Conservation (phyloP, 2,888 invertebrate species). For the Catocala sponsa region DNA sequence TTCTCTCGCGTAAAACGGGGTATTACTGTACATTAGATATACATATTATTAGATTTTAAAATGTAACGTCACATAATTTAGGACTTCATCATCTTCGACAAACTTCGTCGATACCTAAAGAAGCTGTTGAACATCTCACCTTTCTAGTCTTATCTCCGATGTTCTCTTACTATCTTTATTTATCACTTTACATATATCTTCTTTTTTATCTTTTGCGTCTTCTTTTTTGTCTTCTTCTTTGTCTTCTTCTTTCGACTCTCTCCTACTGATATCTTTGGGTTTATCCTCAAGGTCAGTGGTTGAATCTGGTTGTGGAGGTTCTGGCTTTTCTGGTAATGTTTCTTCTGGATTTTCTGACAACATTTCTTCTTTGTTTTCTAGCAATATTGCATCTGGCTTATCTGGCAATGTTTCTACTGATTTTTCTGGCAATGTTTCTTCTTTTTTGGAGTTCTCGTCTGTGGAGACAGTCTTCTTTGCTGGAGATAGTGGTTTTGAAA, state of each 20-base stretch:
- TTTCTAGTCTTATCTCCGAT: conserved; percentile 6
- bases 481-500: neutral
- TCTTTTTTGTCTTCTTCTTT: neutral
- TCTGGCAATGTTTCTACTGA: too few relatives aligned
- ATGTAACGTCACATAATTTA: too few relatives aligned
- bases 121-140: conserved; percentile 12
- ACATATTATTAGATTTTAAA: too few relatives aligned
- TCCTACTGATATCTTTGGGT: too few relatives aligned
- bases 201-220: neutral
- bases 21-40: too few relatives aligned
- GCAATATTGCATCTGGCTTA: neutral
- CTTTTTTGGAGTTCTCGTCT: too few relatives aligned
- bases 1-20: too few relatives aligned
- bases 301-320: neutral
- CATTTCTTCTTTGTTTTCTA: neutral
- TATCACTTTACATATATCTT: conserved; percentile 13
- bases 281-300: too few relatives aligned
- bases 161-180: conserved; percentile 19
- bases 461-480: too few relatives aligned
- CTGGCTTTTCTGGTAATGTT: neutral
- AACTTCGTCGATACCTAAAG: too few relatives aligned
- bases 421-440: too few relatives aligned
- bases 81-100: too few relatives aligned
- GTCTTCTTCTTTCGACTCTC: conserved; percentile 1
- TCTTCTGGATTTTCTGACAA: neutral